A percentile compares a stretch with the other conserved stretches of the same genome.
phyloP scores from a whole-genome alignment of 2,113 vertebrate species.

The Tiliqua scincoides region DNA sequence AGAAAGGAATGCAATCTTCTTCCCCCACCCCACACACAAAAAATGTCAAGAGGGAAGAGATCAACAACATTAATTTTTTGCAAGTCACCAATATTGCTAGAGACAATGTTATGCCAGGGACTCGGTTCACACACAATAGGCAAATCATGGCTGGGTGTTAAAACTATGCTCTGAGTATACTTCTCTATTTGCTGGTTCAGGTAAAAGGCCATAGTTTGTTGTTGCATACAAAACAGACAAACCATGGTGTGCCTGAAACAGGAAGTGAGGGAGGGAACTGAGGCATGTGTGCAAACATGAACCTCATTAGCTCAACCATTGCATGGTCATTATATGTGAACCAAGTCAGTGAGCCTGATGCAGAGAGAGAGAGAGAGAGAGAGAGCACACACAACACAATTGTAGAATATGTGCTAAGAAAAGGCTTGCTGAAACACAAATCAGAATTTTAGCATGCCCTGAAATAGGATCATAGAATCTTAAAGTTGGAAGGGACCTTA shows the following conservation, averaged over 20 bases:
- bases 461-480: too few species aligned
- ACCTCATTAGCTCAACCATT: not conserved
- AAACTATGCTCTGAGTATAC: not conserved
- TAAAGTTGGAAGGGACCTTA: too few species aligned
- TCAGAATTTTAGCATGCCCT: not conserved
- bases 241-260: not conserved
- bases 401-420: not conserved
- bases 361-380: too few species aligned
- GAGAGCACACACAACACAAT: not conserved
- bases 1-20: not conserved
- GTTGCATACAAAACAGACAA: too few species aligned
- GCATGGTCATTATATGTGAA: not conserved
- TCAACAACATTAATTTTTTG: not conserved
- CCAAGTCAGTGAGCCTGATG: too few species aligned
- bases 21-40: not conserved
- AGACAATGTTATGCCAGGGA: not conserved
- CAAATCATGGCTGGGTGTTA: not conserved
- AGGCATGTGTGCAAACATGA: not conserved
- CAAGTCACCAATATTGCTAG: not conserved
- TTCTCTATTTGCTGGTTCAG: not conserved
- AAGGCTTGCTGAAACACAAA: not conserved
- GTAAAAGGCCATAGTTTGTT: not conserved
- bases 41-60: not conserved
- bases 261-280: not conserved
- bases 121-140: not conserved